These are phyloP conservation scores for Mesoligia furuncula DNA, from an alignment of 2,888 invertebrate genomes.

Conservation along the genomic window DNA sequence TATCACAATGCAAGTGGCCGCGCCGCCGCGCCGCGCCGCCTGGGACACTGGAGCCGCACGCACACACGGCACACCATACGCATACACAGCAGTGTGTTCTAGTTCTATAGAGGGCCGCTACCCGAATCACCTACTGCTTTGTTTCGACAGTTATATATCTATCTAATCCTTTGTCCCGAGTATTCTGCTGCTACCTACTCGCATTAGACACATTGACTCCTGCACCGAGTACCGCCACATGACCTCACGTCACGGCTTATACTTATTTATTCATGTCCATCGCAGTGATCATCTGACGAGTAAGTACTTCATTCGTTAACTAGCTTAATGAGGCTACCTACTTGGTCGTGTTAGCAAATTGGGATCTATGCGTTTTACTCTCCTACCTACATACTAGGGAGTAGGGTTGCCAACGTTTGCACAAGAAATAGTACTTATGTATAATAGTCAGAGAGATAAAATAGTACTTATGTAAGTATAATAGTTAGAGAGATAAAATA, in stretches of 20 bases:
- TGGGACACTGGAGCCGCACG: background rate
- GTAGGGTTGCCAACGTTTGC: slow-evolving; percentile 1
- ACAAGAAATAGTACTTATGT: background rate
- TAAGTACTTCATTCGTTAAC: slow-evolving; percentile 49
- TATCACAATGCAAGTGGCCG: slow-evolving; percentile 20
- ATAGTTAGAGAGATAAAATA: too few species aligned
- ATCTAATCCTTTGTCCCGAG: too few species aligned
- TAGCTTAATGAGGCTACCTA: slow-evolving; percentile 58
- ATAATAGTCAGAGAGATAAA: too few species aligned
- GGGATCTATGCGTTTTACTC: slow-evolving; percentile 38
- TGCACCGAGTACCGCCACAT: background rate
- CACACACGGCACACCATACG: slow-evolving; percentile 5
- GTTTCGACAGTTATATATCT: background rate
- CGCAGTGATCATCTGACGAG: slow-evolving; percentile 13
- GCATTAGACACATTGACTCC: background rate
- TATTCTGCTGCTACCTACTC: background rate
- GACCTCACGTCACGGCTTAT: slow-evolving; percentile 37
- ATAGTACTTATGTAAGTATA: too few species aligned
- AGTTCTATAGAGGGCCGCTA: background rate
- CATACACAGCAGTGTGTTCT: background rate
- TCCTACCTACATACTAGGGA: background rate
- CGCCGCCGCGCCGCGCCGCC: background rate
- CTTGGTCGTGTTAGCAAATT: slow-evolving; percentile 51
- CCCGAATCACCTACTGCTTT: background rate
- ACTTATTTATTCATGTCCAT: slow-evolving; percentile 37